Evolutionary conservation across 2,113 vertebrate genomes (phyloP).

Genomic region (Furnarius figulus): DNA sequence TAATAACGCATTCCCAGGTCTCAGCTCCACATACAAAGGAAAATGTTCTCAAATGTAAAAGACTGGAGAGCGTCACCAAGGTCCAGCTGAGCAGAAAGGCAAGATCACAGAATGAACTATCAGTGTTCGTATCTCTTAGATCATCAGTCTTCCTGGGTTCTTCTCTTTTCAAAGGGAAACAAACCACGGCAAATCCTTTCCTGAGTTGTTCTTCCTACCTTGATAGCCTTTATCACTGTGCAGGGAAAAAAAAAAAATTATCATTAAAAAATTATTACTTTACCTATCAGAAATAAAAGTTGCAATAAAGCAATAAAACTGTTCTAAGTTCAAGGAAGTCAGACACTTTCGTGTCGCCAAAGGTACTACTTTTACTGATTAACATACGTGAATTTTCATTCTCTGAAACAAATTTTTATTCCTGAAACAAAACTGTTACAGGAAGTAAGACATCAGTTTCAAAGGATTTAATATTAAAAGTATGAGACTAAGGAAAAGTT

Average conservation of each 20-base stretch:
- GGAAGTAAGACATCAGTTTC: neutral
- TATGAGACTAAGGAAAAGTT: neutral
- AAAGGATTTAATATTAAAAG: neutral
- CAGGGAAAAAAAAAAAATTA: neutral
- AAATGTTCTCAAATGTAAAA: neutral
- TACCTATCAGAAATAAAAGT: neutral
- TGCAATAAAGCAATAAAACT: neutral
- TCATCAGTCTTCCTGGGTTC: neutral
- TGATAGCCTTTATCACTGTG: constrained; percentile 27
- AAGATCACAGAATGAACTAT: neutral
- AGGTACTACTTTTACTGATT: neutral
- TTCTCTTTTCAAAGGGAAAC: constrained; percentile 32
- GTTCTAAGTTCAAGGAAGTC: neutral
- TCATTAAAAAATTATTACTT: neutral
- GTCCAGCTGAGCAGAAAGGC: neutral
- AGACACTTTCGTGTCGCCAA: neutral
- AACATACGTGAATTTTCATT: neutral
- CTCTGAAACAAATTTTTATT: neutral
- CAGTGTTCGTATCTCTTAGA: neutral
- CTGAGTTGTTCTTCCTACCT: constrained; percentile 35
- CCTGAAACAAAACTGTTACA: neutral
- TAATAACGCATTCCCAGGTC: constrained; percentile 78
- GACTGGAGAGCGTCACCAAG: neutral
- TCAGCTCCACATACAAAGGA: constrained; percentile 77
- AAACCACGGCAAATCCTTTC: constrained; percentile 15